Conservation (phyloP, 1,140 invertebrate species). For the Ectropis grisescens region DNA sequence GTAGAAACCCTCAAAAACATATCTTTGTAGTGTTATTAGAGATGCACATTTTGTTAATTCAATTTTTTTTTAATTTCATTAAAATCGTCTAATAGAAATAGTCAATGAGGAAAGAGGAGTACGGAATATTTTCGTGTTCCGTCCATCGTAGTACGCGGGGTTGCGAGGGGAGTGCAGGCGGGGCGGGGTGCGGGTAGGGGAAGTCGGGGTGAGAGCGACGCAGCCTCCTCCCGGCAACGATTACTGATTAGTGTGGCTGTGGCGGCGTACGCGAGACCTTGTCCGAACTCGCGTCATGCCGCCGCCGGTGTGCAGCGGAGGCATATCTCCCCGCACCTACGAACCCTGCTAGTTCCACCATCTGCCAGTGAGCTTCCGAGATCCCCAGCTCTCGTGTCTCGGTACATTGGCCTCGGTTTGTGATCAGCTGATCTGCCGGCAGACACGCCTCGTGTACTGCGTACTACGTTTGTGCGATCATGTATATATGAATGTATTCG, state of each 20-base stretch:
- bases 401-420: too few species aligned
- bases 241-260: too few species aligned
- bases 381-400: slow-evolving; percentile 10
- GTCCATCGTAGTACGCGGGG: slow-evolving; percentile 24
- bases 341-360: not conserved
- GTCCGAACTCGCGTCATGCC: slow-evolving; percentile 27
- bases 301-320: too few species aligned
- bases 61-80: slow-evolving; percentile 1
- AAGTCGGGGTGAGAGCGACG: too few species aligned
- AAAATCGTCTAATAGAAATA: too few species aligned
- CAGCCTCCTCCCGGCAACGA: too few species aligned
- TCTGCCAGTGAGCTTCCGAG: slow-evolving; percentile 7
- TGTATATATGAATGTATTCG: slow-evolving; percentile 39
- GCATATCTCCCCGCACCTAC: too few species aligned
- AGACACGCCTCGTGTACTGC: slow-evolving; percentile 35
- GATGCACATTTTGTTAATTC: not conserved
- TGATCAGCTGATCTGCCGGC: slow-evolving; percentile 38
- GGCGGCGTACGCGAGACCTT: too few species aligned
- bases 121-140: slow-evolving; percentile 17
- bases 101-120: too few species aligned
- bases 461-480: slow-evolving; percentile 42
- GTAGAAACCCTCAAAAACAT: too few species aligned
- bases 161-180: slow-evolving; percentile 10
- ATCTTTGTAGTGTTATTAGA: too few species aligned
- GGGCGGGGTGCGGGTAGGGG: slow-evolving; percentile 13